A percentile compares a stretch with the other conserved stretches of the same genome.
Conservation (phyloP, 2,888 invertebrate species). For the Drosophila colorata region DNA sequence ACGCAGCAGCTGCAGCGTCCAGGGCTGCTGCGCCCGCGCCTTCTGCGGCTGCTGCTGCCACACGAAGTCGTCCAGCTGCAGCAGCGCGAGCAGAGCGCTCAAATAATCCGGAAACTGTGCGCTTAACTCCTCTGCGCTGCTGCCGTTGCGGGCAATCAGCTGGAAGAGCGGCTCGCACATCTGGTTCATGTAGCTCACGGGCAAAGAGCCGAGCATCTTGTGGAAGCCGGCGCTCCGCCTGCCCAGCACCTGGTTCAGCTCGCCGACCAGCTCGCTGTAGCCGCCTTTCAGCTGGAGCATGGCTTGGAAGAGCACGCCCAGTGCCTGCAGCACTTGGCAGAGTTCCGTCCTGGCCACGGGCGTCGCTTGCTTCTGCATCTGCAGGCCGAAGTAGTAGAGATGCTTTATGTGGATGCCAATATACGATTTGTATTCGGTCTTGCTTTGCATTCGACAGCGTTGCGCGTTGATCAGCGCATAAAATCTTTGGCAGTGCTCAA, state of each 20-base stretch:
- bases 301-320: slow-evolving; percentile 61
- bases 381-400: slow-evolving; percentile 40
- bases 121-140: slow-evolving; percentile 23
- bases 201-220: slow-evolving; percentile 52
- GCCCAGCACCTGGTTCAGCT: slow-evolving; percentile 56
- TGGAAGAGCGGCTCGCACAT: slow-evolving; percentile 52
- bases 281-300: slow-evolving; percentile 53
- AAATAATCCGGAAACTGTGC: slow-evolving; percentile 60
- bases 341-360: slow-evolving; percentile 22
- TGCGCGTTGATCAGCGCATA: slow-evolving; percentile 56
- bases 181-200: slow-evolving; percentile 22
- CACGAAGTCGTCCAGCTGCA: slow-evolving; percentile 59
- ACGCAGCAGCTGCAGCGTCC: slow-evolving; percentile 64
- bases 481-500: slow-evolving; percentile 48
- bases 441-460: slow-evolving; percentile 57
- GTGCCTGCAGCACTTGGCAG: slow-evolving; percentile 32
- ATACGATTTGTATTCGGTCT: slow-evolving; percentile 54
- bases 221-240: slow-evolving; percentile 41
- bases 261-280: slow-evolving; percentile 52
- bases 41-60: slow-evolving; percentile 48
- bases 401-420: slow-evolving; percentile 68
- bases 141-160: slow-evolving; percentile 27
- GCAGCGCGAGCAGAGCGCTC: slow-evolving; percentile 47
- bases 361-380: slow-evolving; percentile 47
- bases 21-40: slow-evolving; percentile 39